Percentiles rank a stretch among this genome's conserved stretches.
Evolutionary conservation across 1,140 invertebrate species (phyloP).

Genomic region (Brachionus koreanus): DNA sequence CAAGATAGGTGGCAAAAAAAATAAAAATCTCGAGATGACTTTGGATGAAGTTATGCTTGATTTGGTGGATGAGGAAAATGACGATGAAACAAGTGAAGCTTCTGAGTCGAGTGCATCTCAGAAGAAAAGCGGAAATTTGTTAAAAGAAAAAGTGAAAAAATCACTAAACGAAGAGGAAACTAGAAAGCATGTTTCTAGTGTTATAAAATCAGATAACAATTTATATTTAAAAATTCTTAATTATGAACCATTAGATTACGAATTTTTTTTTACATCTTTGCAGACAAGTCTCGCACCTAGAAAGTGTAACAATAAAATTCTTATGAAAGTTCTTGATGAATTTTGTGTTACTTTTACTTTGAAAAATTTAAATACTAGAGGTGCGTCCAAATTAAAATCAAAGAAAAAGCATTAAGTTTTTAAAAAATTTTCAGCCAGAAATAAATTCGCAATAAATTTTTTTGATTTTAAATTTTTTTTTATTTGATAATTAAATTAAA

Average conservation of each 20-base stretch:
- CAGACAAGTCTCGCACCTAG: neutral
- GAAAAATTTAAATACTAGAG: conserved; percentile 41
- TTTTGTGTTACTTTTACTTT: conserved; percentile 44
- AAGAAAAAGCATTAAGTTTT: conserved; percentile 35
- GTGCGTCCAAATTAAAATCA: neutral
- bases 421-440: neutral
- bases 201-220: conserved; percentile 25
- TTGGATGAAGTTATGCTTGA: neutral
- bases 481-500: neutral
- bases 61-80: neutral
- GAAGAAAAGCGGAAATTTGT: neutral
- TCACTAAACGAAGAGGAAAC: conserved; percentile 11
- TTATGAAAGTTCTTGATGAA: conserved; percentile 39
- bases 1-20: conserved; percentile 4
- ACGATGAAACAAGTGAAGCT: neutral
- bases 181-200: neutral
- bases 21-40: conserved; percentile 17
- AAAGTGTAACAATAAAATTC: conserved; percentile 14
- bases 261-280: neutral
- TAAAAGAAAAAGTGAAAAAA: conserved; percentile 29
- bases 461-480: neutral
- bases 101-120: neutral
- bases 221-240: conserved; percentile 22
- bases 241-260: conserved; percentile 41
- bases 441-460: neutral